These are phyloP conservation scores for Esox niger DNA, from an alignment of 2,113 vertebrate species.

Conservation along the genomic window DNA sequence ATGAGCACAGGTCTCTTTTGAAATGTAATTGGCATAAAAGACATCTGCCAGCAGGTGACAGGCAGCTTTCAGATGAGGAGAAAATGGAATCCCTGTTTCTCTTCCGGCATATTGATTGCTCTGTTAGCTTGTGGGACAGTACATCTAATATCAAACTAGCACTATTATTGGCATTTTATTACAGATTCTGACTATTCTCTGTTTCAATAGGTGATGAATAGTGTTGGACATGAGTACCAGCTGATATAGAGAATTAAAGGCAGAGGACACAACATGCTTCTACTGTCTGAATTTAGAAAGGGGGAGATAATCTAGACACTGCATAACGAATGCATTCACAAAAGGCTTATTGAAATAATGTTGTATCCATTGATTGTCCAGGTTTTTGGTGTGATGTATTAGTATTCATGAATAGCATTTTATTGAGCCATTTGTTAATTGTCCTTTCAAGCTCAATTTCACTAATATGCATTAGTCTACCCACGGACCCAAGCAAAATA, in stretches of 20 bases:
- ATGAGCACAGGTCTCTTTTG: slow-evolving; percentile 20
- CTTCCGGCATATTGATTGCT: slow-evolving; percentile 8
- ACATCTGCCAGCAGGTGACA: slow-evolving; percentile 19
- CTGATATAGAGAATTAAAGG: not conserved
- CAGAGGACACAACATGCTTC: not conserved
- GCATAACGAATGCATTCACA: not conserved
- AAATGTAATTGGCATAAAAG: slow-evolving; percentile 24
- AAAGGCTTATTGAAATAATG: not conserved
- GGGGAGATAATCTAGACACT: not conserved
- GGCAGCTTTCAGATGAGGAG: slow-evolving; percentile 19
- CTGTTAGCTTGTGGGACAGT: slow-evolving; percentile 20
- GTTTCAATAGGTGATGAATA: not conserved
- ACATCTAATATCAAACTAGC: slow-evolving; percentile 17
- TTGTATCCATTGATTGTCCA: not conserved
- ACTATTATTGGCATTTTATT: slow-evolving; percentile 16
- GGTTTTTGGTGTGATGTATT: not conserved
- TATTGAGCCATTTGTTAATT: not conserved
- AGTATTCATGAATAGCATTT: no score
- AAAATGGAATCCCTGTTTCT: not conserved
- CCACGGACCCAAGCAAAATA: no score
- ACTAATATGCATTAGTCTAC: no score
- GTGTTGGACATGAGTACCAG: not conserved
- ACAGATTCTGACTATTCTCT: no score
- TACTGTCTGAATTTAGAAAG: slow-evolving; percentile 1
- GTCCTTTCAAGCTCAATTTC: not conserved